Conservation (phyloP, 2,797 vertebrate genomes). For the Poeciliopsis gracilis region DNA sequence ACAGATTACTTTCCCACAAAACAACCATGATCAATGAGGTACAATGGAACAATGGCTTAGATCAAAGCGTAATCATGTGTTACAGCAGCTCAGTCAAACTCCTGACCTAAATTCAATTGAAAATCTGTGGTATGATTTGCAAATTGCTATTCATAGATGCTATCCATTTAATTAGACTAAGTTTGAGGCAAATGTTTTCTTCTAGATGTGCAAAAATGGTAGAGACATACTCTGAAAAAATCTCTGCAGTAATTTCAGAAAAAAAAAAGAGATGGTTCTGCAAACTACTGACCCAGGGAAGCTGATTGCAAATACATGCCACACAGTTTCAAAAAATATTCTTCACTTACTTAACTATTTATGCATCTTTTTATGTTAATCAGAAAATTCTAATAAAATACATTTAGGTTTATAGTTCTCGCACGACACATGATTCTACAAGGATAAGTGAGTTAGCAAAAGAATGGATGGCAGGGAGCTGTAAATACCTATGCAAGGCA, state of each 20-base stretch:
- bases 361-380: not conserved
- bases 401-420: not conserved
- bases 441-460: not conserved
- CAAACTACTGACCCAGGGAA: not conserved
- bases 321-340: not conserved
- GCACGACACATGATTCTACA: not conserved
- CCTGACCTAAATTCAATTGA: not conserved
- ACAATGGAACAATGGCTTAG: constrained; percentile 5
- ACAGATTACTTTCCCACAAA: not conserved
- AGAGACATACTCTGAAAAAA: not conserved
- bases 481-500: not conserved
- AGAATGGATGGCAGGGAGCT: not conserved
- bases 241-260: not conserved
- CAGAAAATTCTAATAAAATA: not conserved
- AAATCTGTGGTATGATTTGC: not conserved
- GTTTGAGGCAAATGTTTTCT: not conserved
- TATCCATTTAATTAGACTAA: not conserved
- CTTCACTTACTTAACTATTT: not conserved
- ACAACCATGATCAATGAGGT: not conserved
- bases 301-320: not conserved
- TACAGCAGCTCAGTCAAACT: not conserved
- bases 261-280: not conserved
- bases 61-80: not conserved
- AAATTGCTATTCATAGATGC: not conserved
- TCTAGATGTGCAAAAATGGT: not conserved